Percentiles rank a stretch among this genome's conserved stretches.
These are phyloP conservation scores for Halictus rubicundus DNA, from an alignment of 1,140 invertebrate species.

Conservation along the genomic window DNA sequence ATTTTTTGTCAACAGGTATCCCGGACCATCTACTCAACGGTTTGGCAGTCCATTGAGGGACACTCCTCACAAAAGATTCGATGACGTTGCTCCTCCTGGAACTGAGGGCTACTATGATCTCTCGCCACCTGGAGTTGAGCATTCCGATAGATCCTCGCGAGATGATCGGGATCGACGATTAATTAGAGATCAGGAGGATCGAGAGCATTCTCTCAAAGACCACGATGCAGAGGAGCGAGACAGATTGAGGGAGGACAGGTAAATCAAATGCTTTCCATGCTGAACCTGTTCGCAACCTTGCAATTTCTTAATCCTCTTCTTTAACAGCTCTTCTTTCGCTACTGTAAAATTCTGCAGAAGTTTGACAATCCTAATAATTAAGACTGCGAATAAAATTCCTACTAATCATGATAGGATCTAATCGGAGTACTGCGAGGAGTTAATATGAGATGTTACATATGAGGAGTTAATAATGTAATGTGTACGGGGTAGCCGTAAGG, in stretches of 20 bases:
- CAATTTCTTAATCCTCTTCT: background rate
- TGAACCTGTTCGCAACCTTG: too few relatives aligned
- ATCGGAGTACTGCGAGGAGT: too few relatives aligned
- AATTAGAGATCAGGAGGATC: conserved; percentile 68
- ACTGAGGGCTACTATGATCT: conserved; percentile 79
- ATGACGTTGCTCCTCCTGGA: conserved; percentile 79
- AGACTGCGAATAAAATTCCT: too few relatives aligned
- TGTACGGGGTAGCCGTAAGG: background rate
- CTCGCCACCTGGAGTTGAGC: conserved; percentile 78
- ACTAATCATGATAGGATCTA: too few relatives aligned
- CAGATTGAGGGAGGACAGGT: conserved; percentile 74
- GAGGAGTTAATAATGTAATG: background rate
- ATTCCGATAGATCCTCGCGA: conserved; percentile 67
- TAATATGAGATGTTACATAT: too few relatives aligned
- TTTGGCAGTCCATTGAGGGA: conserved; percentile 71
- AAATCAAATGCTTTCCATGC: background rate
- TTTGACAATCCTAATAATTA: too few relatives aligned
- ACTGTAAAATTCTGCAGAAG: too few relatives aligned
- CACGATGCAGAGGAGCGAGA: conserved; percentile 73
- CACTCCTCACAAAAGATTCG: conserved; percentile 73
- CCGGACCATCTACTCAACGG: conserved; percentile 67
- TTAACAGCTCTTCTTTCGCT: too few relatives aligned
- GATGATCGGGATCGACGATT: conserved; percentile 69
- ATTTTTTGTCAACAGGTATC: conserved; percentile 77
- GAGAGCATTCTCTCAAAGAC: conserved; percentile 72